Base-by-base conservation (phyloP, 2,888 invertebrate species). In the Caenorhabditis doughertyi region DNA sequence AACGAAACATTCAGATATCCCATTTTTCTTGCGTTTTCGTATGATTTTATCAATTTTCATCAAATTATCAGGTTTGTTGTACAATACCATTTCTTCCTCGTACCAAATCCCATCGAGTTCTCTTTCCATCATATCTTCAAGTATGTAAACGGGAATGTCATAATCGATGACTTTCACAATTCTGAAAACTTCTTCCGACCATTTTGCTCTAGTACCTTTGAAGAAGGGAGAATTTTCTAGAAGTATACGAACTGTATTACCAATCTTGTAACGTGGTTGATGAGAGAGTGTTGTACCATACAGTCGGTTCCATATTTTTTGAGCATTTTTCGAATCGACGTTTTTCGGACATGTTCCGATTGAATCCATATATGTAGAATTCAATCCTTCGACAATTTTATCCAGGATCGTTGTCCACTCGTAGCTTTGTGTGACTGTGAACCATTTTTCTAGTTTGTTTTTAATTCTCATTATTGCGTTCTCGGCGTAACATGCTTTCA, bases 391-490 rank as follows among this genome's bases (percentile, higher is more conserved):
- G n/a, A 71, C 60, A 16, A 71, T 25, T 27, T 58, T 27, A 5
- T 42, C 18, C 16, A 71, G 13, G n/a, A 49, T n/a, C n/a, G 2
- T 7, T 11, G 23, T 23, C 72, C 72, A 72, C 0, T 5, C 23
- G 13, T 16, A 49, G 3, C 8, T 62, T 9, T 13, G 2, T n/a
- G 49, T 16, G 9, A n/a, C 29, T 5, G 72, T 49, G n/a, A 72
- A 72, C 42, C 49, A 62, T 23, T 72, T 72, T 51, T 56, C 53
- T 4, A 72, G 32, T 27, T 72, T 60, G 35, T 72, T 72, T 25
- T 62, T 60, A 5, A 72, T 60, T 13, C 72, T 27, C 72, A 72
- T 72, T 21, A 72, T 72, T 0, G 72, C 72, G 29, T 72, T 72
- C 35, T 72, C 72, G 1, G 72, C 72, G 23, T 68, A 68, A 25